Conservation (phyloP, 2,797 vertebrate species). For the Knipowitschia caucasica region DNA sequence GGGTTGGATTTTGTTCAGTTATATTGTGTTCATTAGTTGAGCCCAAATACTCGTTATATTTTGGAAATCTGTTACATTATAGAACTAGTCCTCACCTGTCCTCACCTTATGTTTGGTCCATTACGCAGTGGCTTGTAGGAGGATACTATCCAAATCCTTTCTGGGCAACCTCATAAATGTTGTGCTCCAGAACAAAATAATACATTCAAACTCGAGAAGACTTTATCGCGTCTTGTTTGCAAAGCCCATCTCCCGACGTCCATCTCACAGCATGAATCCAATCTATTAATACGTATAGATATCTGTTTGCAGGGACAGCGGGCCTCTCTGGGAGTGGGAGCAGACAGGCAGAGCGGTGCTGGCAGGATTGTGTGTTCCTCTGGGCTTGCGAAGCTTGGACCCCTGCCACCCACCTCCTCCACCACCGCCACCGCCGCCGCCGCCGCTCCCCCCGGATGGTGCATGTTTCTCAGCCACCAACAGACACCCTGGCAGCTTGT, state of each 20-base stretch:
- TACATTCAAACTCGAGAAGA: background rate
- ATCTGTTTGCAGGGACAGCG: background rate
- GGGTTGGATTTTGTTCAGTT: too few species aligned
- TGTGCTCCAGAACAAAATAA: background rate
- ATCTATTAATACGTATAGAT: slow-evolving; percentile 11
- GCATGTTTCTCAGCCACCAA: slow-evolving; percentile 45
- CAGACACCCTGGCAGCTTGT: slow-evolving; percentile 51
- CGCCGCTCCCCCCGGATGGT: slow-evolving; percentile 41
- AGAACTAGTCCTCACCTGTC: too few species aligned
- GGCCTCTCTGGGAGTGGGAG: slow-evolving; percentile 34
- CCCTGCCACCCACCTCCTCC: slow-evolving; percentile 55
- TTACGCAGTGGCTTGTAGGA: too few species aligned
- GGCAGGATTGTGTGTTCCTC: slow-evolving; percentile 59
- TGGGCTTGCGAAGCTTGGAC: slow-evolving; percentile 51
- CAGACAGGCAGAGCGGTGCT: slow-evolving; percentile 40
- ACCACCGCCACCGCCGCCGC: slow-evolving; percentile 34
- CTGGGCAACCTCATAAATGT: too few species aligned
- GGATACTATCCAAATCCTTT: too few species aligned
- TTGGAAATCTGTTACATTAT: too few species aligned
- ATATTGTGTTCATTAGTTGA: too few species aligned
- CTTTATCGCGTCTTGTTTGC: background rate
- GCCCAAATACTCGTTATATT: too few species aligned
- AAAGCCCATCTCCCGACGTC: background rate
- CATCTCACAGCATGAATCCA: background rate
- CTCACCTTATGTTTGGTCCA: too few species aligned